A percentile compares a stretch with the other conserved stretches of the same genome.
These are phyloP conservation scores for Hepsetus odoe DNA, from an alignment of 2,113 vertebrate species.

Conservation along the genomic window DNA sequence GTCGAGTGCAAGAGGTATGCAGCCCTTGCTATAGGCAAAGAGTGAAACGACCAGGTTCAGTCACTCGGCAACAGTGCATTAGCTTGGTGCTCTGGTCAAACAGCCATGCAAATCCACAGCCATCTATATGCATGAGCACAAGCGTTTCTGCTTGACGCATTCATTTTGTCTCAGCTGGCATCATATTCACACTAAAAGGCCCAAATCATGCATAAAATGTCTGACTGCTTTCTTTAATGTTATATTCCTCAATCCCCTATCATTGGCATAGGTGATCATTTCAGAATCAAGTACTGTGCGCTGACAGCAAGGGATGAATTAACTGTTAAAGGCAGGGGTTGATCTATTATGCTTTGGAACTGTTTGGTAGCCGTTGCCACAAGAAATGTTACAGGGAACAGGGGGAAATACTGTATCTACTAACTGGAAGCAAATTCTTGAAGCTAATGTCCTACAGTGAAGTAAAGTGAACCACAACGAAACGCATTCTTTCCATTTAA, in stretches of 20 bases:
- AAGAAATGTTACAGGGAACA: too few relatives aligned
- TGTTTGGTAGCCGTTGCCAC: too few relatives aligned
- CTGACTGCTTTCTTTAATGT: not conserved
- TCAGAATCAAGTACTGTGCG: too few relatives aligned
- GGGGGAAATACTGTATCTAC: too few relatives aligned
- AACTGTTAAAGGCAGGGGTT: too few relatives aligned
- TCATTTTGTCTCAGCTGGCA: not conserved
- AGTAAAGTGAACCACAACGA: too few relatives aligned
- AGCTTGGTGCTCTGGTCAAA: not conserved
- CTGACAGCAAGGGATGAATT: too few relatives aligned
- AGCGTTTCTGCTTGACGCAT: not conserved
- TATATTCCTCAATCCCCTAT: not conserved
- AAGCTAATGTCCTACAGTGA: too few relatives aligned
- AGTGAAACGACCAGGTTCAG: slow-evolving; percentile 1
- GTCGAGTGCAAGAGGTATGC: slow-evolving; percentile 10
- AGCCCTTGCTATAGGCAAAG: slow-evolving; percentile 26
- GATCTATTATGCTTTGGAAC: too few relatives aligned
- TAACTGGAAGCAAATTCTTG: too few relatives aligned
- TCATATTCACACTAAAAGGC: not conserved
- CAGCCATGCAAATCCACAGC: not conserved
- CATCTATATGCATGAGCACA: not conserved
- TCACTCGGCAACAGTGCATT: slow-evolving; percentile 1
- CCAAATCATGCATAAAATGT: not conserved
- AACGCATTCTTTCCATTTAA: too few relatives aligned
- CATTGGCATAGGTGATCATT: too few relatives aligned